phyloP scores from a whole-genome alignment of 2,797 vertebrate genomes.

The Acomys russatus region DNA sequence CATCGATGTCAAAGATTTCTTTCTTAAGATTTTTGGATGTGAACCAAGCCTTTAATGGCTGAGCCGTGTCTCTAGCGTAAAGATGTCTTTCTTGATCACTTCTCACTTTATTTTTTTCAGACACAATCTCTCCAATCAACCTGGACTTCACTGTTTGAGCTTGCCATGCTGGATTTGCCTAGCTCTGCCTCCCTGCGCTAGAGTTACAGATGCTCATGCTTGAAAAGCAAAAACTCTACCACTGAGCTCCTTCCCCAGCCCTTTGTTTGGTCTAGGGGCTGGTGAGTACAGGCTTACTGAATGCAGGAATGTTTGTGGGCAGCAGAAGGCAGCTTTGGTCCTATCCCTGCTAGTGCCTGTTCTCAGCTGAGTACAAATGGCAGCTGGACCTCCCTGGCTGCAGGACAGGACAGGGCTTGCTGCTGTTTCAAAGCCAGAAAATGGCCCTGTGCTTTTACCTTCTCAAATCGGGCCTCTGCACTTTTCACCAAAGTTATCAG shows the following conservation, averaged over 20 bases:
- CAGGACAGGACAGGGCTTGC: neutral
- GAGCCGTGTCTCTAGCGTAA: too few species aligned
- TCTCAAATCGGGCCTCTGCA: constrained; percentile 74
- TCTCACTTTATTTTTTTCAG: neutral
- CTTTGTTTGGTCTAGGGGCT: neutral
- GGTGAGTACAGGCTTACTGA: neutral
- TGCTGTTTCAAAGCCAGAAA: constrained; percentile 20
- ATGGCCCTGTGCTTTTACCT: constrained; percentile 70
- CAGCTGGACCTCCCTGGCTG: neutral
- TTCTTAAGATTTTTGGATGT: neutral
- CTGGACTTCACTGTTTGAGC: neutral
- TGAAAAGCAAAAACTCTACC: neutral
- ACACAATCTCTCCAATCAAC: neutral
- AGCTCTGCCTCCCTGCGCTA: neutral
- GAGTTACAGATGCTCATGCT: neutral
- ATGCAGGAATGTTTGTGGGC: neutral
- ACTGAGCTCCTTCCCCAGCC: neutral
- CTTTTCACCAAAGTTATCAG: constrained; percentile 76
- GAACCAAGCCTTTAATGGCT: too few species aligned
- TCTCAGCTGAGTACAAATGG: neutral
- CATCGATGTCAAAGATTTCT: neutral
- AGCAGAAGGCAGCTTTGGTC: neutral
- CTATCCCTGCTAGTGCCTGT: neutral
- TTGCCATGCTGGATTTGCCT: neutral
- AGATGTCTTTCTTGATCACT: neutral